Evolutionary conservation across 1,140 invertebrate species (phyloP).

Genomic region (Drosophila mojavensis): DNA sequence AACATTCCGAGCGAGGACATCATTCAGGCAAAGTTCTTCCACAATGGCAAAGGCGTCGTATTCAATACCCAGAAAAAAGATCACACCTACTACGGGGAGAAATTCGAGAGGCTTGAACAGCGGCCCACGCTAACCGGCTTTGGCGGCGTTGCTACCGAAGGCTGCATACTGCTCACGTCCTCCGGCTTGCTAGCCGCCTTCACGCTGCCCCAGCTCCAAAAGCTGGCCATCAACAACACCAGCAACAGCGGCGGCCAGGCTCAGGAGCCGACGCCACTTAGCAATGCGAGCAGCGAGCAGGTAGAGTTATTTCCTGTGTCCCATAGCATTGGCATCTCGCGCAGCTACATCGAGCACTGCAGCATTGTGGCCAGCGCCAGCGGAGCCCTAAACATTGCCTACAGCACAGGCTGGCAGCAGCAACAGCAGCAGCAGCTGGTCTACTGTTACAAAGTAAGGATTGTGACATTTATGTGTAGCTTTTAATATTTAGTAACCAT

Average conservation of each 20-base stretch:
- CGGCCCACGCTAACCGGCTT: slow-evolving; percentile 93
- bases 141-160: slow-evolving; percentile 91
- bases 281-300: slow-evolving; percentile 42
- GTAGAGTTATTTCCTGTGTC: slow-evolving; percentile 85
- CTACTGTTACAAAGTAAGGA: slow-evolving; percentile 89
- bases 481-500: background rate
- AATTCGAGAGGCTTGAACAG: slow-evolving; percentile 91
- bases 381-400: slow-evolving; percentile 91
- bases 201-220: slow-evolving; percentile 85
- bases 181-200: slow-evolving; percentile 92
- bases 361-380: slow-evolving; percentile 86
- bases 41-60: slow-evolving; percentile 90
- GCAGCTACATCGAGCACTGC: slow-evolving; percentile 90
- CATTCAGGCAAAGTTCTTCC: slow-evolving; percentile 91
- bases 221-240: slow-evolving; percentile 39
- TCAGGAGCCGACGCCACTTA: background rate
- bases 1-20: slow-evolving; percentile 90
- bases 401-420: slow-evolving; percentile 85
- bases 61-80: slow-evolving; percentile 90
- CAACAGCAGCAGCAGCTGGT: slow-evolving; percentile 89
- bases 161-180: slow-evolving; percentile 91
- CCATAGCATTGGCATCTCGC: slow-evolving; percentile 89
- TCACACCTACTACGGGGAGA: slow-evolving; percentile 91
- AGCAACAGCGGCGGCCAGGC: background rate
- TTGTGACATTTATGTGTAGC: too few relatives aligned